These are phyloP conservation scores for Malurus elegans DNA, from an alignment of 2,113 vertebrate genomes.

Conservation along the genomic window DNA sequence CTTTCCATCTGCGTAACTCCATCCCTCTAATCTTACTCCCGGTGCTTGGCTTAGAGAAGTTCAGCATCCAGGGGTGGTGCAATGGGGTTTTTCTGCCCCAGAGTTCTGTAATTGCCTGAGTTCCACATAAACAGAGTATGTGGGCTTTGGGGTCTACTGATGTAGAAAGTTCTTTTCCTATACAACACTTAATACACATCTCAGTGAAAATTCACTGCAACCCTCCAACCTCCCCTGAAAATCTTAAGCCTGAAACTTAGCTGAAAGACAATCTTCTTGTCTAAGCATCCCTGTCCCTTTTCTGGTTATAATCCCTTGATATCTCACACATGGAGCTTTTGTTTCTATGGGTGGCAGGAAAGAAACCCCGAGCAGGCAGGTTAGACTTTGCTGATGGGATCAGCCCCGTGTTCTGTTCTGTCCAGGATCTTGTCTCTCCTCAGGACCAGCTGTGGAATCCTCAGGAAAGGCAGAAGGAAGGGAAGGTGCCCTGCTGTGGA, in stretches of 20 bases:
- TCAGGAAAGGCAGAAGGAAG: too few species aligned
- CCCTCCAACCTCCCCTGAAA: accelerated
- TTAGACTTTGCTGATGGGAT: not conserved
- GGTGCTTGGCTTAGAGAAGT: not conserved
- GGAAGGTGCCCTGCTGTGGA: not conserved
- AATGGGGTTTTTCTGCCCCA: not conserved
- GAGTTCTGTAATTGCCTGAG: not conserved
- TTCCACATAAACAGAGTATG: not conserved
- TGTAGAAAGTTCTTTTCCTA: not conserved
- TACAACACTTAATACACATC: not conserved
- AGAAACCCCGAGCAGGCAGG: not conserved
- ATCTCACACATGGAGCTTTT: not conserved
- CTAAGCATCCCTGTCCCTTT: not conserved
- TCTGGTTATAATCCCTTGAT: not conserved
- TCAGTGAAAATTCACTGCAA: not conserved
- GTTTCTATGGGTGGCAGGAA: not conserved
- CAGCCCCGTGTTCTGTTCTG: not conserved
- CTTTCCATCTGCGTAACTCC: not conserved
- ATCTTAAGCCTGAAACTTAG: not conserved
- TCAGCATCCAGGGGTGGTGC: not conserved
- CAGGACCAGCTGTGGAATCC: not conserved
- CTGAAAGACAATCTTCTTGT: not conserved
- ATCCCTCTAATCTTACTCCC: not conserved
- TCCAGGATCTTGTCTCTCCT: not conserved
- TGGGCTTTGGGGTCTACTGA: not conserved